Evolutionary conservation across 1,140 invertebrate species (phyloP).

Genomic region (Augochlora pura): DNA sequence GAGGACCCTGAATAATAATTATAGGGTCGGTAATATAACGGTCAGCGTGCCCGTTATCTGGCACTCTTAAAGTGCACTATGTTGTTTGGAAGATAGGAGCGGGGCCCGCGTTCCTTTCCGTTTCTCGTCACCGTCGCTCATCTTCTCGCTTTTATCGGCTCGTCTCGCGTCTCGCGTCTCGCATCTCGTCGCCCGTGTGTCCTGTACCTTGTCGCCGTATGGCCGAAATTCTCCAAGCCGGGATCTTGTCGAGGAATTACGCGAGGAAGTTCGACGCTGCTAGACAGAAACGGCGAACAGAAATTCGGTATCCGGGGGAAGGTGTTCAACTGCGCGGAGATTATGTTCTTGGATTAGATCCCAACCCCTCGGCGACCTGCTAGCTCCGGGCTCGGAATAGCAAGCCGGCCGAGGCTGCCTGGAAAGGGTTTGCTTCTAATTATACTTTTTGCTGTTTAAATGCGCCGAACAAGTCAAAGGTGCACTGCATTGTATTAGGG

Average conservation of each 20-base stretch:
- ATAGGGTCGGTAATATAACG: constrained; percentile 75
- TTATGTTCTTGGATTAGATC: neutral
- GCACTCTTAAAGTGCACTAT: constrained; percentile 74
- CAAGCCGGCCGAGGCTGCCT: too few relatives aligned
- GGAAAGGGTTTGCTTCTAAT: too few relatives aligned
- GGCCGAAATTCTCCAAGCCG: constrained; percentile 11
- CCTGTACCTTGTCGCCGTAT: neutral
- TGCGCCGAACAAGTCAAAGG: too few relatives aligned
- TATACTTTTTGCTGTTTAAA: too few relatives aligned
- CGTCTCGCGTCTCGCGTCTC: constrained; percentile 8
- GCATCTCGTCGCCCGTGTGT: neutral
- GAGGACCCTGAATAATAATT: constrained; percentile 75
- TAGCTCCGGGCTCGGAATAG: neutral
- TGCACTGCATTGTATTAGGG: too few relatives aligned
- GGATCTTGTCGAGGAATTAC: neutral
- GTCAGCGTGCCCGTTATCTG: constrained; percentile 72
- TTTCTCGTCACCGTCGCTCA: constrained; percentile 68
- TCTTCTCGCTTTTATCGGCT: constrained; percentile 57
- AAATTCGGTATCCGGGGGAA: neutral
- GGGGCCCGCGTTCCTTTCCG: constrained; percentile 41
- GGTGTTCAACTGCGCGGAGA: neutral
- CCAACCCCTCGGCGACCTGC: neutral
- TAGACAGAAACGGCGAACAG: neutral
- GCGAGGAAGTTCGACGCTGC: neutral
- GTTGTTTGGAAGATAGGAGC: constrained; percentile 72